These are phyloP conservation scores for Zaprionus capensis DNA, from an alignment of 1,140 invertebrate species.

Conservation along the genomic window DNA sequence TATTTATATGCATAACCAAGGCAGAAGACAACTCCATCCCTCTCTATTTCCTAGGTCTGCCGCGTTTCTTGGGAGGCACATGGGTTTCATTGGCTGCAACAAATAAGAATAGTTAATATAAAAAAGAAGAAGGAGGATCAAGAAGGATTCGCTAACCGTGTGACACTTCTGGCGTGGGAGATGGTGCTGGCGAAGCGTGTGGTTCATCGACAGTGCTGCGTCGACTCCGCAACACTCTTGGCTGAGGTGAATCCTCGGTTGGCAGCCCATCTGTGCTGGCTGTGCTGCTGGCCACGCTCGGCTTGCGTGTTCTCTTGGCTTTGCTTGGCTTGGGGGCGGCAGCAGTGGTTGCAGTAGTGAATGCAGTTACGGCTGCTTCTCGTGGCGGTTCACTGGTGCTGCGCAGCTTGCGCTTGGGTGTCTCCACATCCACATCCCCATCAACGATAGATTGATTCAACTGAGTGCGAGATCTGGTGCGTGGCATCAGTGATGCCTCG, in stretches of 20 bases:
- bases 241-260: background rate
- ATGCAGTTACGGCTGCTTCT: background rate
- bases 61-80: conserved; percentile 58
- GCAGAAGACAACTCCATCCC: background rate
- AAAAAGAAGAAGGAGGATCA: background rate
- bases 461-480: conserved; percentile 60
- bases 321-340: background rate
- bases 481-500: background rate
- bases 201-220: background rate
- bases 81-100: conserved; percentile 23
- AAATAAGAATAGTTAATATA: background rate
- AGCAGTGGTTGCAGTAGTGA: background rate
- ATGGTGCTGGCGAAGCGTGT: background rate
- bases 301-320: background rate
- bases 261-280: background rate
- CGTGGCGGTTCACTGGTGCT: conserved; percentile 45
- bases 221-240: conserved; percentile 17
- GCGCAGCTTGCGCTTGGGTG: conserved; percentile 11
- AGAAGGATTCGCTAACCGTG: conserved; percentile 15
- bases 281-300: conserved; percentile 5
- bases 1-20: background rate
- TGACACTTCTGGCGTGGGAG: background rate
- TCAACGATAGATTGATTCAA: conserved; percentile 10
- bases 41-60: conserved; percentile 28
- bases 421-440: conserved; percentile 28